Base-by-base conservation (phyloP, 2,888 invertebrate species). In the Drosophila mimica region DNA sequence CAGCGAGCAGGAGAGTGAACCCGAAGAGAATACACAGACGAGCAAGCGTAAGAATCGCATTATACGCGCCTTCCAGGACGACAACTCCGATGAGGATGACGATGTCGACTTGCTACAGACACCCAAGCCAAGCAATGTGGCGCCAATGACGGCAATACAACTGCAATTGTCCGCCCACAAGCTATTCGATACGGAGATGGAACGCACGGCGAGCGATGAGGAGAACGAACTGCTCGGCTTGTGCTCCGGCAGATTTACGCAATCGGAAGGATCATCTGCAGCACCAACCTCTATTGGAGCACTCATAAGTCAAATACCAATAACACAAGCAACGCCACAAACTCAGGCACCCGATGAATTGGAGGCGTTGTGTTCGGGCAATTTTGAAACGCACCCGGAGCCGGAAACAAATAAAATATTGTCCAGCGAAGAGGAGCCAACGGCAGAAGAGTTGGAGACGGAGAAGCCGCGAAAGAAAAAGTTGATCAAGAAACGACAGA, bases 231-330 rank as follows among this genome's bases (percentile, higher is more conserved):
- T 95, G 7, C 81, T 94, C 52, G 94, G 93, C 7, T 85, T 95
- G 17, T 95, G 95, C 79, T 95, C 95, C 7, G 95, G 95, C 1
- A 93, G 94, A 70, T 95, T 95, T 85, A 94, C 94, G 75, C 94
- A 93, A 9, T 83, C 92, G 0, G 89, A 91, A 46, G 48, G 59
- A 69, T 84, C 88, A 17, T 68, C 76, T 4, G 40, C 63, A 4
- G 81, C 81, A 46, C 52, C 78, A 1, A 48, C 69, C 0, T 36
- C 75, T 4, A 48, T 34, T 46, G 54, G 51, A 3, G 74, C 89
- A 7, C 54, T 91, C 0, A 92, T 92, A 31, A 92, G 92, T 54
- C 92, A 92, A 76, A 91, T 91, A 61, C 92, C 92, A 4, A 77
- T 88, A 20, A 92, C 92, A 9, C 92, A 92, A 78, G 70, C 82